A percentile compares a stretch with the other conserved stretches of the same genome.
phyloP scores from a whole-genome alignment of 2,113 vertebrate genomes.

The Ursus arctos region DNA sequence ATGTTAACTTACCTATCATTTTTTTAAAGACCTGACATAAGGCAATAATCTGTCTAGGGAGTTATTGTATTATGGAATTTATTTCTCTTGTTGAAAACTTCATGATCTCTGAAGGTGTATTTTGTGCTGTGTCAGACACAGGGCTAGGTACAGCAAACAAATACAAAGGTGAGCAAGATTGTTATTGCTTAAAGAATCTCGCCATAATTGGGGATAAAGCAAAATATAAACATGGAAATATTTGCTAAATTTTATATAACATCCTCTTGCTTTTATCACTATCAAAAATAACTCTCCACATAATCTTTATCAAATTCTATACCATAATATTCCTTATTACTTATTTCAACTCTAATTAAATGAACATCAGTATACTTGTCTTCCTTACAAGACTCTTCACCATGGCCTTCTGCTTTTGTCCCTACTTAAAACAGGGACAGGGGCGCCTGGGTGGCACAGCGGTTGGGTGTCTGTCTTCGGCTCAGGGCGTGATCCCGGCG shows the following conservation, averaged over 20 bases:
- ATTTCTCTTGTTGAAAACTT: neutral
- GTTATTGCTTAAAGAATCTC: neutral
- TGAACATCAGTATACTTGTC: neutral
- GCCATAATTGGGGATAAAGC: neutral
- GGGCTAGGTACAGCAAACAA: neutral
- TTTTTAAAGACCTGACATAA: neutral
- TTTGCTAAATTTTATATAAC: neutral
- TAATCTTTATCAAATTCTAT: neutral
- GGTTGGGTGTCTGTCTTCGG: too few relatives aligned
- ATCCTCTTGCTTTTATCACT: neutral
- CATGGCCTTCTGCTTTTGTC: neutral
- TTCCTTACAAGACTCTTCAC: neutral
- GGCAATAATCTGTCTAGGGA: neutral
- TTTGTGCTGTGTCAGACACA: neutral
- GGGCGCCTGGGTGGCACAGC: too few relatives aligned
- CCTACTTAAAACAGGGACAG: neutral
- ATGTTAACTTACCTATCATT: neutral
- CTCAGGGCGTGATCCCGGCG: too few relatives aligned
- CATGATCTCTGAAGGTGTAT: neutral
- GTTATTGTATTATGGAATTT: neutral
- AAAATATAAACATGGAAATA: neutral
- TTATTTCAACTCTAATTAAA: neutral
- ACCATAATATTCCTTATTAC: neutral
- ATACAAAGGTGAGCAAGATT: neutral
- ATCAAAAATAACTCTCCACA: neutral